These are phyloP conservation scores for Nematopogon swammerdamellus DNA, from an alignment of 2,888 invertebrate genomes.

Conservation along the genomic window DNA sequence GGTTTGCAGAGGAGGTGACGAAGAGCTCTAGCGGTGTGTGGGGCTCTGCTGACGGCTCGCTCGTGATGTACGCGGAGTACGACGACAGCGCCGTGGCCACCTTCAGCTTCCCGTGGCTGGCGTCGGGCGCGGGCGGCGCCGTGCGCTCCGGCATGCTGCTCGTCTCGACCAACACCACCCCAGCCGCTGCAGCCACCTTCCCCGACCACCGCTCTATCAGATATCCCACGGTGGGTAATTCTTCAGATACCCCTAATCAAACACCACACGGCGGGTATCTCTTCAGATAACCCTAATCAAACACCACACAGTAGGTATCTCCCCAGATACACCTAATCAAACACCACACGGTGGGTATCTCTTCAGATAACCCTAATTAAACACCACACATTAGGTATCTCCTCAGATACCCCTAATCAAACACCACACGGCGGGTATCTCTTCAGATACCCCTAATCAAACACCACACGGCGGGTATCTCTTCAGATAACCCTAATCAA, in stretches of 20 bases:
- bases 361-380: no score
- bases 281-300: no score
- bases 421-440: no score
- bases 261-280: no score
- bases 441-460: no score
- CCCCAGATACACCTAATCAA: no score
- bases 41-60: constrained; percentile 79
- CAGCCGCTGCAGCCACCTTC: constrained; percentile 64
- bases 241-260: no score
- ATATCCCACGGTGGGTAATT: constrained; percentile 71
- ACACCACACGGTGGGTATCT: no score
- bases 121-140: constrained; percentile 63
- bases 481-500: no score
- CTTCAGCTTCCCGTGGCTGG: constrained; percentile 79
- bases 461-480: no score
- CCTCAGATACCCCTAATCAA: no score
- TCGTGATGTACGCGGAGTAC: constrained; percentile 82
- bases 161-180: constrained; percentile 38
- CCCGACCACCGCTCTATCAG: constrained; percentile 76
- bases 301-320: neutral
- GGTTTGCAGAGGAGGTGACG: constrained; percentile 85
- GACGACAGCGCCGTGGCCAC: constrained; percentile 78
- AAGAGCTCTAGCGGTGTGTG: constrained; percentile 79
- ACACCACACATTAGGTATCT: no score
- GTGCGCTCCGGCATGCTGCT: constrained; percentile 46